Evolutionary conservation across 1,140 invertebrate species (phyloP), one percentile per base, ranked within the genome.

Genomic region (Scaptodrosophila lebanonensis): DNA sequence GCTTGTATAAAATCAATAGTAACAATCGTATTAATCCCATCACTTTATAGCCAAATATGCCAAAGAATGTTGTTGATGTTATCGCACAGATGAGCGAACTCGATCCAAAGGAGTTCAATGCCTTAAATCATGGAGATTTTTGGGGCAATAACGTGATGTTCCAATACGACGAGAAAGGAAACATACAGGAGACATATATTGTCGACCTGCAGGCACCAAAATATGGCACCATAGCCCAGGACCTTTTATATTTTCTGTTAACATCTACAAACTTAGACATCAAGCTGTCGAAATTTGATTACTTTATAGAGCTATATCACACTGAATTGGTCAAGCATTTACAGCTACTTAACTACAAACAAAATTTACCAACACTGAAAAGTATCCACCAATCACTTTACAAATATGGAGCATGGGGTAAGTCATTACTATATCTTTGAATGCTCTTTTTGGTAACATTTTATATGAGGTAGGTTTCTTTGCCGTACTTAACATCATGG

Each of bases 91-190:
- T 89, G 7, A 50, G 30, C 11, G 45, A 54, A 2, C 22, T 35
- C 1, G 48, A 67, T 33, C 54, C 85, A 0, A 86, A 89, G 13
- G 88, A 89, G 20, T 91, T 91, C 42, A 88, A 89, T 60, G 91
- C 91, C 1, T 70, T 92, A 4, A 90, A 88, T 62, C 92, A 92
- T 35, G 91, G 91, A 4, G 91, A 92, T 66, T 87, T 87, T n/a
- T 84, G 76, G 70, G 50, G 50, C 0, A 82, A 87, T 47, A 88
- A 88, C 48, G 77, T 88, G 8, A 56, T 88, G 40, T 88, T 88
- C 39, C 70, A 82, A 22, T 84, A 87, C 33, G 61, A 67, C 3
- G 35, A 2, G 1, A 52, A 50, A 43, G 16, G 18, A 59, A 22
- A 35, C 52, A n/a, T 66, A 5, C 32, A 49, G 0, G 67, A 71